Evolutionary conservation across 1,140 invertebrate genomes (phyloP), one percentile per base, ranked within the genome.

Genomic region (Lucilia cuprina): DNA sequence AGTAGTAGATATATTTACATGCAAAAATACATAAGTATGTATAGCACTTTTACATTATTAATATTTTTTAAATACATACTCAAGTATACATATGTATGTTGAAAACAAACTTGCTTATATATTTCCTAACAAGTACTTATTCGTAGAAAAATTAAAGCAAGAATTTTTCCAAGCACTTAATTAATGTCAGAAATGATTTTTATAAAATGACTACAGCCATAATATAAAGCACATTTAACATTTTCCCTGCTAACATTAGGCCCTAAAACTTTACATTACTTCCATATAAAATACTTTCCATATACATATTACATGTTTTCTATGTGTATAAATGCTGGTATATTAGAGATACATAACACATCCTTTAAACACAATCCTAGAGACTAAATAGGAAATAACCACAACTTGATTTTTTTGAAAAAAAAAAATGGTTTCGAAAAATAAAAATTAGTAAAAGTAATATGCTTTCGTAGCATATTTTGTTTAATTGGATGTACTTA

Each of bases 161-260:
- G 5, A 14, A n/a, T n/a, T 60, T 60, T 60, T 60, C 55, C 55
- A 60, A 60, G 55, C 55, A 60, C 55, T 60, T 60, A 60, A 60
- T 60, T 60, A 60, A 60, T 60, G 55, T 60, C 55, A 60, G 55
- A 60, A 60, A 60, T 60, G 55, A 60, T 60, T 60, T 60, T 3
- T 60, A 60, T 60, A 60, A 60, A 60, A 60, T 60, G 55, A 60
- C 55, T 60, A 60, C 55, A n/a, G 55, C 55, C 55, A n/a, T 60
- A n/a, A 60, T 7, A 60, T 60, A 60, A n/a, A 30, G n/a, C n/a
- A n/a, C 55, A 5, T n/a, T n/a, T 7, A 60, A 41, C 41, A 5
- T 41, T 41, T 41, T 5, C 25, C 41, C 41, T 8, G 10, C 5
- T 41, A 41, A 5, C 41, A 41, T 41, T 7, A 41, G 41, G 7